Percentiles rank a stretch among this genome's conserved stretches.
Evolutionary conservation across 2,797 vertebrate species (phyloP).

Genomic region (Syngnathus rostellatus): DNA sequence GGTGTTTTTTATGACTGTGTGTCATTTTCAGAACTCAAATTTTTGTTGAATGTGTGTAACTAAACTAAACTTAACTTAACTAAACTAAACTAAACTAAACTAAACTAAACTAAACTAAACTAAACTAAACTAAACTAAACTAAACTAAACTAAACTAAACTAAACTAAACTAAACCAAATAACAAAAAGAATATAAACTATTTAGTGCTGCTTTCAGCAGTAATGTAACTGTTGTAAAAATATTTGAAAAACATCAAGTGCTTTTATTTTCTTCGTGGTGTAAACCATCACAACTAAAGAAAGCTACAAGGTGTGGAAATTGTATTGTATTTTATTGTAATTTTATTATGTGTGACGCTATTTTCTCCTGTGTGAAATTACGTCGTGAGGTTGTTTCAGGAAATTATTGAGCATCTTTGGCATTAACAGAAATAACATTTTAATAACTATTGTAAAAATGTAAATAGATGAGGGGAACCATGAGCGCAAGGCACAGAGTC

Average conservation of each 20-base stretch:
- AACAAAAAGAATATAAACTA: background rate
- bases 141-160: no score
- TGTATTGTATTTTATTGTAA: background rate
- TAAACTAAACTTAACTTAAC: no score
- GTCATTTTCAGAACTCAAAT: no score
- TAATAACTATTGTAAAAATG: background rate
- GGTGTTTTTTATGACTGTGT: no score
- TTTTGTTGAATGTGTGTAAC: no score
- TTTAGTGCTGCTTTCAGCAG: background rate
- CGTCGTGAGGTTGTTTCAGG: background rate
- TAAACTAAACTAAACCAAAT: no score
- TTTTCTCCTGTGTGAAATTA: conserved; percentile 1
- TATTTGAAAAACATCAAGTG: no score
- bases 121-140: no score
- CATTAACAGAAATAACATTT: background rate
- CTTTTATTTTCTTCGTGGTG: background rate
- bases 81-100: no score
- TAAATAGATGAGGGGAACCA: background rate
- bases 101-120: no score
- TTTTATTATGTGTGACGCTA: background rate
- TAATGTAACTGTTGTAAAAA: background rate
- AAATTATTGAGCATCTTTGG: background rate
- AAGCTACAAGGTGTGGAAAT: no score
- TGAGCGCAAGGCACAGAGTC: background rate
- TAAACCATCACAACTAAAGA: background rate